These are phyloP conservation scores for Danionella dracula DNA, from an alignment of 2,797 vertebrate species.

Conservation along the genomic window DNA sequence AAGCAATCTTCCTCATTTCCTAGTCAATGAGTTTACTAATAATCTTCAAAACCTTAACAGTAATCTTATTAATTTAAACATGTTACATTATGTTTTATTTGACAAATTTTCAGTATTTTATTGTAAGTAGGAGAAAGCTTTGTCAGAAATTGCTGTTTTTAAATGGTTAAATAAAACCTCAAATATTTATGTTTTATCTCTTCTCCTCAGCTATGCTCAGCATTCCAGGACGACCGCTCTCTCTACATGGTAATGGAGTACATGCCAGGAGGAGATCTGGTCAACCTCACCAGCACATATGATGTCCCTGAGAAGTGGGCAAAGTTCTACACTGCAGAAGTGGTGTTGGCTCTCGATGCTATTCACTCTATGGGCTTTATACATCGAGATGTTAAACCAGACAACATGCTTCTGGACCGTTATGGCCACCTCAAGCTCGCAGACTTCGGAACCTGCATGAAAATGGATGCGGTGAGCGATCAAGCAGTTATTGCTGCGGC, in stretches of 20 bases:
- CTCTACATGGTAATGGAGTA: conserved; percentile 99
- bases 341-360: conserved; percentile 94
- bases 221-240: conserved; percentile 96
- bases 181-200: background rate
- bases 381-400: conserved; percentile 95
- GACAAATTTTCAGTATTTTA: too few species aligned
- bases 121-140: too few species aligned
- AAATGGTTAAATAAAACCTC: too few species aligned
- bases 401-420: conserved; percentile 97
- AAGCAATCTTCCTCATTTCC: too few species aligned
- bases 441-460: conserved; percentile 99
- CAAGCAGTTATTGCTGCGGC: background rate
- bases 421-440: conserved; percentile 93
- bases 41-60: too few species aligned
- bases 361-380: conserved; percentile 99
- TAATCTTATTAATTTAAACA: too few species aligned
- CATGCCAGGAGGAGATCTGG: conserved; percentile 98
- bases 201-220: conserved; percentile 83
- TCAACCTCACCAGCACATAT: conserved; percentile 98
- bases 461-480: conserved; percentile 86
- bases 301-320: conserved; percentile 98
- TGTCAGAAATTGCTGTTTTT: too few species aligned
- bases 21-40: too few species aligned
- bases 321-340: conserved; percentile 96
- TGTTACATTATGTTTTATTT: too few species aligned